Evolutionary conservation across 2,888 invertebrate species (phyloP).

Genomic region (Pheosia tremula): DNA sequence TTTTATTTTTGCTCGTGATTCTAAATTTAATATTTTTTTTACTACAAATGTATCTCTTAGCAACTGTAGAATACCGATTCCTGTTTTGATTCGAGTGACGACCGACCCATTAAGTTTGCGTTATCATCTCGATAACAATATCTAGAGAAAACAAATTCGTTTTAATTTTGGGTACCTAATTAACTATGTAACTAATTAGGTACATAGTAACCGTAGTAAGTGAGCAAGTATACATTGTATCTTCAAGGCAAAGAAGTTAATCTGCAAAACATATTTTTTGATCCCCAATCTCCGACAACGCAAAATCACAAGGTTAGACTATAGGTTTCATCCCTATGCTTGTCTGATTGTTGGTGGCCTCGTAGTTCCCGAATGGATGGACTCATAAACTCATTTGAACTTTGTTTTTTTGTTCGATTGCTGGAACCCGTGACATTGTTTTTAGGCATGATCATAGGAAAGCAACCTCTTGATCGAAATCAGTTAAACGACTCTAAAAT

Average conservation of each 20-base stretch:
- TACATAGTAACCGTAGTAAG: slow-evolving; percentile 32
- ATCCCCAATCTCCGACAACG: too few species aligned
- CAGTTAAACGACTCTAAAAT: too few species aligned
- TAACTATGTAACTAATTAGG: slow-evolving; percentile 20
- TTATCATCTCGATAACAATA: slow-evolving; percentile 36
- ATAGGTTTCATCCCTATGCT: too few species aligned
- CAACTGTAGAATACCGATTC: slow-evolving; percentile 26
- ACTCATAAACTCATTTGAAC: too few species aligned
- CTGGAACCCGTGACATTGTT: too few species aligned
- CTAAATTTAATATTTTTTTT: slow-evolving; percentile 36
- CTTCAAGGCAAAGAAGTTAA: neutral
- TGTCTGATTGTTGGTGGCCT: too few species aligned
- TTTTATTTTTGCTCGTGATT: slow-evolving; percentile 28
- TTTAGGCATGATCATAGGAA: too few species aligned
- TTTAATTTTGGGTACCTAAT: slow-evolving; percentile 20
- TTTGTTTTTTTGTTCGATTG: too few species aligned
- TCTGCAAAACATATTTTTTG: neutral
- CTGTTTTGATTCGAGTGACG: slow-evolving; percentile 40
- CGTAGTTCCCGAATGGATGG: too few species aligned
- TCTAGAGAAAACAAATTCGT: slow-evolving; percentile 41
- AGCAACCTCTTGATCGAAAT: too few species aligned
- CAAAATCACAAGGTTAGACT: too few species aligned
- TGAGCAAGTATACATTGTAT: neutral
- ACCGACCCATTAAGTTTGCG: slow-evolving; percentile 12
- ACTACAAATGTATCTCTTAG: slow-evolving; percentile 28